phyloP scores from a whole-genome alignment of 1,140 invertebrate genomes.

The Helicoverpa zea region DNA sequence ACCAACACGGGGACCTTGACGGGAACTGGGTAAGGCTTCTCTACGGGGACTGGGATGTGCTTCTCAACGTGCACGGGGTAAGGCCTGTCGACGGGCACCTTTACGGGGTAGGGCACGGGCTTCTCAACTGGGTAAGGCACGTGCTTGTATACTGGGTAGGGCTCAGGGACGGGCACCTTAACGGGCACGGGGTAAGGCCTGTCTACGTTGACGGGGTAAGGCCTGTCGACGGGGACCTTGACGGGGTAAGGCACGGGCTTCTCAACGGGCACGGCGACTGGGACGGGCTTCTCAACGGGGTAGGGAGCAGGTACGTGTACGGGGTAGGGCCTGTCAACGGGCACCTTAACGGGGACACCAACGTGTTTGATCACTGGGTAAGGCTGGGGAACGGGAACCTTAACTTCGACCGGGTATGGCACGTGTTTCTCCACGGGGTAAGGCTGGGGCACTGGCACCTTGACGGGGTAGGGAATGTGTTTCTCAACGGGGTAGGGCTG shows the following conservation, averaged over 20 bases:
- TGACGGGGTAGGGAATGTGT: constrained; percentile 88
- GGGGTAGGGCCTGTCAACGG: constrained; percentile 88
- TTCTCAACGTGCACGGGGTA: constrained; percentile 88
- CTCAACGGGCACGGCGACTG: constrained; percentile 87
- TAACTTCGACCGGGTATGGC: constrained; percentile 88
- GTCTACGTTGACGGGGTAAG: constrained; percentile 88
- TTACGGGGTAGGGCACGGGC: constrained; percentile 89
- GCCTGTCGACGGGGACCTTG: constrained; percentile 84
- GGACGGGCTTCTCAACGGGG: constrained; percentile 88
- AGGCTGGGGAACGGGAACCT: constrained; percentile 88
- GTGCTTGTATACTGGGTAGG: constrained; percentile 87
- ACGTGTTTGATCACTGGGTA: constrained; percentile 88
- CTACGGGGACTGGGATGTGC: constrained; percentile 76
- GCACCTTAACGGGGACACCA: constrained; percentile 85
- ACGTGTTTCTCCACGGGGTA: constrained; percentile 90
- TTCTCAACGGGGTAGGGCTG: constrained; percentile 91
- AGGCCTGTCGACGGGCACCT: constrained; percentile 88
- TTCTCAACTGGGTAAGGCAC: constrained; percentile 89
- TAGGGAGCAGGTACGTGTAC: constrained; percentile 89
- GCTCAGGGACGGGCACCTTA: constrained; percentile 87
- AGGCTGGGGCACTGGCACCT: constrained; percentile 88
- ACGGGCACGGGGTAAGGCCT: constrained; percentile 86
- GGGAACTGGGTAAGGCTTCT: constrained; percentile 86
- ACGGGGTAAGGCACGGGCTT: constrained; percentile 89
- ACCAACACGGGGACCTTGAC: constrained; percentile 86